A percentile compares a stretch with the other conserved stretches of the same genome.
Evolutionary conservation across 2,113 vertebrate genomes (phyloP).

Genomic region (Ovis canadensis): DNA sequence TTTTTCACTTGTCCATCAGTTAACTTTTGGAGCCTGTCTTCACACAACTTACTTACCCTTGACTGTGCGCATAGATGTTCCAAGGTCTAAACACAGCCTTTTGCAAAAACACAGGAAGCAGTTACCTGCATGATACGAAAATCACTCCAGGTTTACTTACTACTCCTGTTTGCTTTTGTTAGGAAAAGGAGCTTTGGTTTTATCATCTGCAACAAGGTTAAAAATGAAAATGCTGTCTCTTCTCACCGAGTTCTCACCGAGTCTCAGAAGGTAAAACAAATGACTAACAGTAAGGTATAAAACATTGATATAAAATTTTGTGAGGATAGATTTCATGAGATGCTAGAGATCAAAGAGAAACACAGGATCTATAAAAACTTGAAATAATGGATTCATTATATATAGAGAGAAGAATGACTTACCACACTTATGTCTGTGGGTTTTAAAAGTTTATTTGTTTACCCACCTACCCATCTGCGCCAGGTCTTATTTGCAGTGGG

Average conservation of each 20-base stretch:
- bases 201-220: neutral
- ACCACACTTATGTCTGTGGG: neutral
- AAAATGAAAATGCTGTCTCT: neutral
- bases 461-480: neutral
- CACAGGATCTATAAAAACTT: neutral
- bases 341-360: neutral
- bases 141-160: neutral
- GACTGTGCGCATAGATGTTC: neutral
- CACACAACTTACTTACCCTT: neutral
- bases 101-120: neutral
- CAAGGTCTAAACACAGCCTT: neutral
- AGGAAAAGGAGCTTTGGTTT: neutral
- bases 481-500: neutral
- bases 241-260: neutral
- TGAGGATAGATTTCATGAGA: neutral
- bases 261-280: neutral
- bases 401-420: neutral
- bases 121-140: neutral
- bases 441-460: neutral
- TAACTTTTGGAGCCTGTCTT: neutral
- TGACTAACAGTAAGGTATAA: neutral
- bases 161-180: neutral
- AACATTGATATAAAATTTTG: neutral
- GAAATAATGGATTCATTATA: neutral
- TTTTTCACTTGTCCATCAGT: neutral